phyloP scores from a whole-genome alignment of 1,140 invertebrate species.

The Mactra quadrangularis region DNA sequence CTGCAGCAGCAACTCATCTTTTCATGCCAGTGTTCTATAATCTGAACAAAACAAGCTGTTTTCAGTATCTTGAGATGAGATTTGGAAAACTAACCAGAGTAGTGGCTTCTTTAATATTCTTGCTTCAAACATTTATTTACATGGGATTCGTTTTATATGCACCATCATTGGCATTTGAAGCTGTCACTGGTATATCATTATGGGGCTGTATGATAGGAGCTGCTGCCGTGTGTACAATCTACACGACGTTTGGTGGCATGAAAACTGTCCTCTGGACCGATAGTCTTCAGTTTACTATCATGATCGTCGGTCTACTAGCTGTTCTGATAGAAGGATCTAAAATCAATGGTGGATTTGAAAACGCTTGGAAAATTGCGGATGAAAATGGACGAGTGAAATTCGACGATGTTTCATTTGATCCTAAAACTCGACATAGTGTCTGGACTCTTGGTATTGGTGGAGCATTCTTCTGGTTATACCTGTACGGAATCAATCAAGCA shows the following conservation, averaged over 20 bases:
- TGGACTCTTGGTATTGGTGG: constrained; percentile 85
- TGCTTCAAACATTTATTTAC: constrained; percentile 88
- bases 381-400: constrained; percentile 90
- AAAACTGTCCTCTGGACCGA: constrained; percentile 96
- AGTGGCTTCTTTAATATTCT: constrained; percentile 12
- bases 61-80: constrained; percentile 52
- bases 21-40: constrained; percentile 82
- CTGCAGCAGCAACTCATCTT: constrained; percentile 69
- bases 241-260: constrained; percentile 95
- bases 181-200: constrained; percentile 73
- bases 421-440: constrained; percentile 68
- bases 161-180: constrained; percentile 90
- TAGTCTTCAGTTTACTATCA: constrained; percentile 93
- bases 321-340: constrained; percentile 89
- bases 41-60: constrained; percentile 77
- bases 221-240: constrained; percentile 93
- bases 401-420: constrained; percentile 87
- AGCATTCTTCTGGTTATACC: constrained; percentile 93
- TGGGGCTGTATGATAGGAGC: constrained; percentile 91
- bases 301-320: constrained; percentile 92
- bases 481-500: constrained; percentile 96
- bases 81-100: constrained; percentile 15
- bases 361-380: constrained; percentile 88
- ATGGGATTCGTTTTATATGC: constrained; percentile 96
- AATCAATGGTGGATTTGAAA: constrained; percentile 88